Percentiles rank a stretch among this genome's conserved stretches.
These are phyloP conservation scores for Burhinus bistriatus DNA, from an alignment of 2,113 vertebrate genomes.

Conservation along the genomic window DNA sequence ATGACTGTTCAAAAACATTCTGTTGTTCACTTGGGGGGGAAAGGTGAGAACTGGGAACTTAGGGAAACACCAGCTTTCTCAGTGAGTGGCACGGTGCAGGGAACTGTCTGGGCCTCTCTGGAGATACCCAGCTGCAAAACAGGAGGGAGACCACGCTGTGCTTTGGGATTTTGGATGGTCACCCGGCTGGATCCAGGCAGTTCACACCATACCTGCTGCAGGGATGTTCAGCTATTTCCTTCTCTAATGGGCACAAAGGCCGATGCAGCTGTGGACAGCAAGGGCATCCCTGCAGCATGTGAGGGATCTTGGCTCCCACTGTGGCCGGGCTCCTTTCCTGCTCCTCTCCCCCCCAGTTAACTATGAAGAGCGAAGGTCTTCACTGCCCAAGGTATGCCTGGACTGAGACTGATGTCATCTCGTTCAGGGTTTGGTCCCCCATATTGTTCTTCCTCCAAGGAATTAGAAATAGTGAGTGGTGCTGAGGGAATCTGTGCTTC, in stretches of 20 bases:
- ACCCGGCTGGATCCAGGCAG: background rate
- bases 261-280: background rate
- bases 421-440: too few species aligned
- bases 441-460: background rate
- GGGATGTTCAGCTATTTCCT: background rate
- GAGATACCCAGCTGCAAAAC: background rate
- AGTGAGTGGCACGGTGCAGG: background rate
- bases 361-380: background rate
- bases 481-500: background rate
- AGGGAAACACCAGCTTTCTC: background rate
- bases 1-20: background rate
- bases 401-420: background rate
- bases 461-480: background rate
- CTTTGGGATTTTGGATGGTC: background rate
- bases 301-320: background rate
- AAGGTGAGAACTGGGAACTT: background rate
- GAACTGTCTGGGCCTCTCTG: background rate
- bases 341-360: background rate
- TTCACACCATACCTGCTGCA: rapidly evolving
- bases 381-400: background rate
- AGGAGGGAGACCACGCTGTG: background rate
- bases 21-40: background rate
- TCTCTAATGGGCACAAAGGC: background rate
- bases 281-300: background rate
- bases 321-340: background rate